A percentile compares a stretch with the other conserved stretches of the same genome.
Conservation (phyloP, 2,888 invertebrate genomes). For the Lypha dubia region DNA sequence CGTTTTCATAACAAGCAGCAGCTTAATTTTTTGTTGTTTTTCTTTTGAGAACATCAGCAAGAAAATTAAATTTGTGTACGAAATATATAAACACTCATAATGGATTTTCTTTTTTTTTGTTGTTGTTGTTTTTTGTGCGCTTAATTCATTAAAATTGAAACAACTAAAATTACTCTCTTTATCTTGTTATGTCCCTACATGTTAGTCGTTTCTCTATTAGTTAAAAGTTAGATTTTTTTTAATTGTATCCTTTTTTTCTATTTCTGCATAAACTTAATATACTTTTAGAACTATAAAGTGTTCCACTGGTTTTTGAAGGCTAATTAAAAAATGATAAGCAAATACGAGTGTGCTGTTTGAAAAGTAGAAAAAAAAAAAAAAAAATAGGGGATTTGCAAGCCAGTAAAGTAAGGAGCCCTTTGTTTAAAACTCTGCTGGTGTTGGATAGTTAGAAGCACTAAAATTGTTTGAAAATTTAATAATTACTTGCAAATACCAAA, state of each 20-base stretch:
- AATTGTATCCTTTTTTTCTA: neutral
- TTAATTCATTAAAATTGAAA: conserved; percentile 2
- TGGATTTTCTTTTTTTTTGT: neutral
- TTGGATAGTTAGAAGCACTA: too few species aligned
- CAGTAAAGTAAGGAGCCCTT: too few species aligned
- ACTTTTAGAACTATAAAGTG: neutral
- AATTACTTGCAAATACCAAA: too few species aligned
- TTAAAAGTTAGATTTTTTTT: neutral
- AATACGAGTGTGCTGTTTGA: too few species aligned
- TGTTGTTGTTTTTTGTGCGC: neutral
- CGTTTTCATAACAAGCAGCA: conserved; percentile 16
- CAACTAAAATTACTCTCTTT: neutral
- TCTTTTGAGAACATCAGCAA: conserved; percentile 28
- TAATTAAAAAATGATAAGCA: neutral
- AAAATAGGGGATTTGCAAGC: too few species aligned
- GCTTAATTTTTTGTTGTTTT: neutral
- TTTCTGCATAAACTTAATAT: neutral
- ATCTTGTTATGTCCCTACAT: neutral
- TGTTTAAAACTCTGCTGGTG: too few species aligned
- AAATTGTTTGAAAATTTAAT: too few species aligned
- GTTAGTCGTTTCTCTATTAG: neutral
- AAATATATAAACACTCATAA: conserved; percentile 38
- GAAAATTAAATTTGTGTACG: conserved; percentile 34
- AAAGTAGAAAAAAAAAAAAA: too few species aligned
- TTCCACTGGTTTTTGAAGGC: neutral